Base-by-base conservation (phyloP, 1,140 invertebrate species). In the Eufriesea mexicana region DNA sequence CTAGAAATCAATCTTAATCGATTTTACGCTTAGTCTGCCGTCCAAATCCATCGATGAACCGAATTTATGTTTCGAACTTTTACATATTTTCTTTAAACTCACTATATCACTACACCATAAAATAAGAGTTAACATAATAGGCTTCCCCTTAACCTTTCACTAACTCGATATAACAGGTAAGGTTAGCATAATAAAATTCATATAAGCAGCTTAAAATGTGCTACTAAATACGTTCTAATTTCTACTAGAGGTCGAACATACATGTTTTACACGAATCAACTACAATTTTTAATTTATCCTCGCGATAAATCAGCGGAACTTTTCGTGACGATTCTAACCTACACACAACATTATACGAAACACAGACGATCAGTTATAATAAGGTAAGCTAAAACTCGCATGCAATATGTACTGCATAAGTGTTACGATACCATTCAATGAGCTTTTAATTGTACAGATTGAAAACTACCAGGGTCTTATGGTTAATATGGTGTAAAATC, bases 371-470 rank as follows among this genome's bases (percentile, higher is more conserved):
- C 47, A 12, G 12, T 62, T 42, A 54, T 25, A 77, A 68, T 8
- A 5, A 0, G 14, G 10, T 5, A 10, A 23, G 57, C 20, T 6
- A 42, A 20, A 75, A 23, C n/a, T 14, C 5, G 10, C 45, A 25
- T 18, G 23, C 16, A 14, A 7, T 59, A 28, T 57, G 4, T 12
- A 6, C n/a, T 16, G 9, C 14, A 10, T 23, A 28, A 12, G 6
- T 62, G 6, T 45, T 12, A 7, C 7, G 9, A n/a, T 18, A n/a
- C 9, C 47, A 16, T 23, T 61, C 12, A 72, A 49, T 8, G 20
- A 54, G n/a, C 10, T 10, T 42, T 54, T 74, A 80, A 74, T 81
- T 55, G 49, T 18, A 55, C 8, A 75, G 49, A 47, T 81, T 4
- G n/a, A 64, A 72, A 54, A 51, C 51, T 18, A 73, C 45, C 59